Percentiles rank a stretch among this genome's conserved stretches.
Evolutionary conservation across 2,113 vertebrate species (phyloP).

Genomic region (Anthoscopus minutus): DNA sequence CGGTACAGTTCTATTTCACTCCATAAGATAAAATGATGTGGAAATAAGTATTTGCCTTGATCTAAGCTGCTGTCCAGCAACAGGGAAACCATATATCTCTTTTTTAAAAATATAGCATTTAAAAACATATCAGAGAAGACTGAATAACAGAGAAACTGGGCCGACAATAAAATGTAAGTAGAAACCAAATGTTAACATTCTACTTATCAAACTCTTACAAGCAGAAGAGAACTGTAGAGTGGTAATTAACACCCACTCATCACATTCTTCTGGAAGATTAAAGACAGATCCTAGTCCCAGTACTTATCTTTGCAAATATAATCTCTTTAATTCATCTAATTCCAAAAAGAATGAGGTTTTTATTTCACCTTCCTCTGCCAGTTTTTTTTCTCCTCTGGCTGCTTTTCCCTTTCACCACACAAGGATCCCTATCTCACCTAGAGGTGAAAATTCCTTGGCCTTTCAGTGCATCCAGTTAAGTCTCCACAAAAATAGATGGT

Average conservation of each 20-base stretch:
- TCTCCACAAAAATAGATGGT: background rate
- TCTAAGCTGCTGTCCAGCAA: background rate
- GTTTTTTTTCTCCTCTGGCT: background rate
- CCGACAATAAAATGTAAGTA: background rate
- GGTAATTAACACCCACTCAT: constrained; percentile 47
- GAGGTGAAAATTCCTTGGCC: constrained; percentile 7
- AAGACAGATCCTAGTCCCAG: constrained; percentile 9
- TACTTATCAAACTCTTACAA: constrained; percentile 27
- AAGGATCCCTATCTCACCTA: background rate
- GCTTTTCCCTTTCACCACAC: background rate
- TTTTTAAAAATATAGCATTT: background rate
- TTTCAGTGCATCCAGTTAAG: background rate
- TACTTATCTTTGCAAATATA: constrained; percentile 29
- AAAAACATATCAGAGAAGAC: background rate
- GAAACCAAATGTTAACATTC: constrained; percentile 42
- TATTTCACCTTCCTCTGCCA: background rate
- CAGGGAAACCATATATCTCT: background rate
- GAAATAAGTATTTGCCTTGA: background rate
- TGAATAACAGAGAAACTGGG: background rate
- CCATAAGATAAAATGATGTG: background rate
- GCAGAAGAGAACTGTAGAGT: background rate
- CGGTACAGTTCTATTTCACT: background rate
- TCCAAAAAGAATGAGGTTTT: background rate
- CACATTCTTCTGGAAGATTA: constrained; percentile 23
- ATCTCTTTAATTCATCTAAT: constrained; percentile 41